A percentile compares a stretch with the other conserved stretches of the same genome.
phyloP scores from a whole-genome alignment of 2,113 vertebrate species.

The Leptobrachium ailaonicum region DNA sequence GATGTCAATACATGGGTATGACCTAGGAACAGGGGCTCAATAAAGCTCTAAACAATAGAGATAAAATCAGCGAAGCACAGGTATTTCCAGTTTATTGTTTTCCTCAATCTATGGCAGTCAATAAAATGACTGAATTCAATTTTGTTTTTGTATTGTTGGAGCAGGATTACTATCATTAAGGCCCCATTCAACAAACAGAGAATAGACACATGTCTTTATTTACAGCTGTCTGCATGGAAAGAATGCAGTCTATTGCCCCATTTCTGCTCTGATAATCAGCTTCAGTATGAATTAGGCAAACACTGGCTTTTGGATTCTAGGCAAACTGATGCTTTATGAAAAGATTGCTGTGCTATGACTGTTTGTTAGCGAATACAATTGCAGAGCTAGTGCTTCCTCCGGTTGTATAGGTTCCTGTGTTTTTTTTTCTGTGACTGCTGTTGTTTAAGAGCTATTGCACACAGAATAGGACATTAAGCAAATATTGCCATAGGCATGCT shows the following conservation, averaged over 20 bases:
- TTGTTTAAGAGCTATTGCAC: slow-evolving; percentile 35
- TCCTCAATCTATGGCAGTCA: slow-evolving; percentile 53
- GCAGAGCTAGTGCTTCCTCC: slow-evolving; percentile 36
- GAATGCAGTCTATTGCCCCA: slow-evolving; percentile 50
- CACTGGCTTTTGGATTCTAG: slow-evolving; percentile 53
- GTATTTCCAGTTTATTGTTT: slow-evolving; percentile 63
- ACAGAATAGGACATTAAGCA: slow-evolving; percentile 1
- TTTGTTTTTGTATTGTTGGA: slow-evolving; percentile 60
- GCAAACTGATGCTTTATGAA: slow-evolving; percentile 57
- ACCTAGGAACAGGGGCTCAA: slow-evolving; percentile 54
- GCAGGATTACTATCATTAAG: slow-evolving; percentile 60
- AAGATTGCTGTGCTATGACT: slow-evolving; percentile 45
- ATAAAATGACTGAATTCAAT: slow-evolving; percentile 60
- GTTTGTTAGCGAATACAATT: slow-evolving; percentile 53
- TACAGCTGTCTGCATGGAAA: slow-evolving; percentile 57
- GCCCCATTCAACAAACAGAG: slow-evolving; percentile 57
- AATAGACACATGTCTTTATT: slow-evolving; percentile 62
- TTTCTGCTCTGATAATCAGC: slow-evolving; percentile 56
- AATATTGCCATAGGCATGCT: neutral
- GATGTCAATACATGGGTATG: slow-evolving; percentile 59
- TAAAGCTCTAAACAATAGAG: slow-evolving; percentile 57
- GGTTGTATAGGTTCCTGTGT: neutral
- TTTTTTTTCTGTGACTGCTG: neutral
- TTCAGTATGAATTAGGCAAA: slow-evolving; percentile 59
- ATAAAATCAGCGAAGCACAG: slow-evolving; percentile 61